Conservation (phyloP, 2,888 invertebrate genomes). For the Ernsta delagoae region DNA sequence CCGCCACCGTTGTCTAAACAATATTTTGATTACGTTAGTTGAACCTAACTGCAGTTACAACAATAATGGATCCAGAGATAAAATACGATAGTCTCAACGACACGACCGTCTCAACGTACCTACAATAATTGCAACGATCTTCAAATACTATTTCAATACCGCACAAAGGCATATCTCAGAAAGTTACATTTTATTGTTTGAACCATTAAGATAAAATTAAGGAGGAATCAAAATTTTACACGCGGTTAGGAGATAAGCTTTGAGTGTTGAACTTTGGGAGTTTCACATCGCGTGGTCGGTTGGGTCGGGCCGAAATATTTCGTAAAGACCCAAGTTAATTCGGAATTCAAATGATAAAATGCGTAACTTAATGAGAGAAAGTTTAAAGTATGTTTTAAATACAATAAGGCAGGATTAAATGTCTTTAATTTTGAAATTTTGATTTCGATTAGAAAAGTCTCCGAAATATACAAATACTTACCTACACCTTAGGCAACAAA, state of each 20-base stretch:
- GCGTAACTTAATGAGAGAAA: conserved; percentile 49
- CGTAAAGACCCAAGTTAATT: conserved; percentile 53
- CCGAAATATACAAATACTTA: too few relatives aligned
- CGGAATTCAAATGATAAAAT: conserved; percentile 54
- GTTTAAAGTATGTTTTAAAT: conserved; percentile 13
- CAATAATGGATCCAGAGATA: neutral
- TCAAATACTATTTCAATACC: conserved; percentile 49
- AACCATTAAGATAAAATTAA: conserved; percentile 81
- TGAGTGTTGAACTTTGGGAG: conserved; percentile 70
- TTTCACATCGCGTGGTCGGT: conserved; percentile 59
- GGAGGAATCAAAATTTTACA: conserved; percentile 81
- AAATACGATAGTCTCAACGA: neutral
- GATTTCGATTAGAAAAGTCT: neutral
- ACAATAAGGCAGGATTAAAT: conserved; percentile 3
- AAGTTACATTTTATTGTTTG: conserved; percentile 73
- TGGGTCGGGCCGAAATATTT: conserved; percentile 56
- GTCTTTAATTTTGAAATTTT: too few relatives aligned
- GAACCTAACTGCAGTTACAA: neutral
- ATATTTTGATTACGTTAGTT: conserved; percentile 1
- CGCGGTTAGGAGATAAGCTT: conserved; percentile 78
- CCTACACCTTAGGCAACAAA: too few relatives aligned
- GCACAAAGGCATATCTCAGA: conserved; percentile 56
- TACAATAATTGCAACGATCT: neutral
- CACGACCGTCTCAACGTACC: neutral
- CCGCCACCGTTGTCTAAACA: neutral